Conservation (phyloP, 2,113 vertebrate genomes). For the Campylorhamphus procurvoides region DNA sequence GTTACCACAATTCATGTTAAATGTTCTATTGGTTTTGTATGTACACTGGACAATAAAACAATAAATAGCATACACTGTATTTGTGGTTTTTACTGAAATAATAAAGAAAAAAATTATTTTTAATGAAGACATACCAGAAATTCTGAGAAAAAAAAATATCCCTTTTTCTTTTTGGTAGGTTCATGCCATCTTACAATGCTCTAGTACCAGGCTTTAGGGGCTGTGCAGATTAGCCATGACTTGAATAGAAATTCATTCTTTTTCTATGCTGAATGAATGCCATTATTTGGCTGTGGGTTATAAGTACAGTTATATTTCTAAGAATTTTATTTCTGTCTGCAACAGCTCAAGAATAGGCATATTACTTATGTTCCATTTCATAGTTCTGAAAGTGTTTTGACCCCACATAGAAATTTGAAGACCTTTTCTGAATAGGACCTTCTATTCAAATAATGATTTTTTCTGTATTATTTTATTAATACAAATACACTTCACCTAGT, state of each 20-base stretch:
- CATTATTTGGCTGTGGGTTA: conserved; percentile 51
- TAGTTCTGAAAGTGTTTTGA: conserved; percentile 60
- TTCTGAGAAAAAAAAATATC: background rate
- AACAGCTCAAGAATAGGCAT: conserved; percentile 48
- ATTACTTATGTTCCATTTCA: conserved; percentile 63
- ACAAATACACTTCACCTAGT: conserved; percentile 56
- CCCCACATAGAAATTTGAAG: conserved; percentile 63
- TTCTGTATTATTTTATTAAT: conserved; percentile 64
- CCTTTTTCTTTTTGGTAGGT: background rate
- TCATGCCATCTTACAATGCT: conserved; percentile 6
- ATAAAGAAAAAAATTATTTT: background rate
- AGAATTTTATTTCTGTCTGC: conserved; percentile 58
- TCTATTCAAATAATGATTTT: conserved; percentile 51
- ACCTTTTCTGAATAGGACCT: conserved; percentile 60
- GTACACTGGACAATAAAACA: background rate
- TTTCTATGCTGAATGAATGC: conserved; percentile 53
- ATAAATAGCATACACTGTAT: background rate
- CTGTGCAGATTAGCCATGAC: conserved; percentile 36
- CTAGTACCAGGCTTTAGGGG: background rate
- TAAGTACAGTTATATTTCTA: conserved; percentile 47
- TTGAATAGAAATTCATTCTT: conserved; percentile 61
- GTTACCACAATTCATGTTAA: background rate
- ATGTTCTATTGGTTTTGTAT: background rate
- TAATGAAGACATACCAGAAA: background rate
- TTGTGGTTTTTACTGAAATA: background rate